phyloP scores from a whole-genome alignment of 53 echinoderm and acorn worm species.

The Actinopyga echinites region DNA sequence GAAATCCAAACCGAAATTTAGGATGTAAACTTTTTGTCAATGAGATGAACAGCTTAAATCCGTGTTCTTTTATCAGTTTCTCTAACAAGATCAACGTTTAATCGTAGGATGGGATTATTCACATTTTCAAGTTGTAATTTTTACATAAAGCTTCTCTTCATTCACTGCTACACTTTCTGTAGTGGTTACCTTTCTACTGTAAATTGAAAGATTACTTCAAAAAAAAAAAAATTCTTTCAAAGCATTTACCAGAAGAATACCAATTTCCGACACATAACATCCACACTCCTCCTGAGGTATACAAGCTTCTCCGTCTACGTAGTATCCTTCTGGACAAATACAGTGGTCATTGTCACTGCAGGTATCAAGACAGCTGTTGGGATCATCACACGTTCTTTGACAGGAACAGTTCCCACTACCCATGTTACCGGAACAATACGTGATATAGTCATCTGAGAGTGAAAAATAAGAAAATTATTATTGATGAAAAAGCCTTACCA shows the following conservation, averaged over 20 bases:
- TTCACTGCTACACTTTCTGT: too few species aligned
- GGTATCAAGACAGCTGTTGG: background rate
- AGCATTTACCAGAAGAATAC: background rate
- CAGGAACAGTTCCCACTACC: background rate
- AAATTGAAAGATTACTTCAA: background rate
- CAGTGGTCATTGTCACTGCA: background rate
- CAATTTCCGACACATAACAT: background rate
- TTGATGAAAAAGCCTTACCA: too few species aligned
- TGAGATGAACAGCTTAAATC: too few species aligned
- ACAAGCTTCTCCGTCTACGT: background rate
- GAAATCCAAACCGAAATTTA: too few species aligned
- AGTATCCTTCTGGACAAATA: background rate
- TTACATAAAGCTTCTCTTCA: too few species aligned
- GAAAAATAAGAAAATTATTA: too few species aligned
- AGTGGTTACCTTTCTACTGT: background rate
- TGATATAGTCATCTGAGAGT: background rate
- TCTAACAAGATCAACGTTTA: too few species aligned
- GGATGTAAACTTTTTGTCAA: too few species aligned
- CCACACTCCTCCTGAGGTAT: slow-evolving; percentile 1
- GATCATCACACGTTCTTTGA: background rate
- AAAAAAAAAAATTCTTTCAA: background rate
- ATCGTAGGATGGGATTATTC: too few species aligned
- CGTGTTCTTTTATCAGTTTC: too few species aligned
- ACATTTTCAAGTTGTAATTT: too few species aligned
- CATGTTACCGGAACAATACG: background rate